These are phyloP conservation scores for Platysternon megacephalum DNA, from an alignment of 2,113 vertebrate species.

Conservation along the genomic window DNA sequence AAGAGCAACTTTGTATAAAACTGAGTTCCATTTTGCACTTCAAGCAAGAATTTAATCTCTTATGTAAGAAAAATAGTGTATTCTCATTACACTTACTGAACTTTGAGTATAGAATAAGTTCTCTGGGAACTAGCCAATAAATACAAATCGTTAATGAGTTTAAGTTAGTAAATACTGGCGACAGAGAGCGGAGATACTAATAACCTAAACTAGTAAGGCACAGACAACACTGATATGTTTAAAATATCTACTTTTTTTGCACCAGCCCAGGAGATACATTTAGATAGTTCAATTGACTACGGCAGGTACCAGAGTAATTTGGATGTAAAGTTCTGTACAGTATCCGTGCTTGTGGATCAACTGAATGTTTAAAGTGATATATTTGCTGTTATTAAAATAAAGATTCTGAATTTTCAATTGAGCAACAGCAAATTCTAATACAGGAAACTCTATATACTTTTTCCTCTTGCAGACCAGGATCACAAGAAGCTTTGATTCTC, in stretches of 20 bases:
- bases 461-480: background rate
- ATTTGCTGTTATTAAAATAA: background rate
- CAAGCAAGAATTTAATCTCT: background rate
- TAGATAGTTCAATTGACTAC: background rate
- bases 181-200: background rate
- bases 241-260: background rate
- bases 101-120: background rate
- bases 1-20: background rate
- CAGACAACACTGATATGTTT: background rate
- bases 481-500: background rate
- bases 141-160: background rate
- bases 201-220: background rate
- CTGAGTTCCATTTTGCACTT: background rate
- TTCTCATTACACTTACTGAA: background rate
- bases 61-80: background rate
- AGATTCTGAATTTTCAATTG: background rate
- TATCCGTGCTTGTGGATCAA: background rate
- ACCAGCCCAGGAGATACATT: background rate
- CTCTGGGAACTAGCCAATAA: background rate
- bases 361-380: background rate
- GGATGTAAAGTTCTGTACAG: background rate
- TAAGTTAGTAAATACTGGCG: background rate
- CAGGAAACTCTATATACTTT: background rate
- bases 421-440: background rate
- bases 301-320: background rate